Percentiles rank a stretch among this genome's conserved stretches.
phyloP scores from a whole-genome alignment of 2,888 invertebrate genomes.

The Heterodera filipjevi region DNA sequence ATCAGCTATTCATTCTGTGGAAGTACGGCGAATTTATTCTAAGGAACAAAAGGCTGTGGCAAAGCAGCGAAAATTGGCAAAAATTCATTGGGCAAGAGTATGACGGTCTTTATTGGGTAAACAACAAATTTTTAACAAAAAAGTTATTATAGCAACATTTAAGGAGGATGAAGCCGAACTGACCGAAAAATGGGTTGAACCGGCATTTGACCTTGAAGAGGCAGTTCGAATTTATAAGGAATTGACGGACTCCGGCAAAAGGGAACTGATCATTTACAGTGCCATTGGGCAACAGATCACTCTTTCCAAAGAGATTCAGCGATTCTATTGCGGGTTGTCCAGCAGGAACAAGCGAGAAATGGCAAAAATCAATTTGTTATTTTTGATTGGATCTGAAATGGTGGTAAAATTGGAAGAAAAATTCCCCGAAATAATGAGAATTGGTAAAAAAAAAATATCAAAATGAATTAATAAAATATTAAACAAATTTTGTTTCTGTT shows the following conservation, averaged over 20 bases:
- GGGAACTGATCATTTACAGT: not conserved
- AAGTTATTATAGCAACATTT: not conserved
- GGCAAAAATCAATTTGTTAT: not conserved
- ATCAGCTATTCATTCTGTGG: not conserved
- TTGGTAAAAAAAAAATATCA: not conserved
- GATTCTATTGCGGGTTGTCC: not conserved
- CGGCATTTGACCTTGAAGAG: not conserved
- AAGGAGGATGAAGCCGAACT: not conserved
- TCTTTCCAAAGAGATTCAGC: not conserved
- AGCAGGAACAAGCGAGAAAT: not conserved
- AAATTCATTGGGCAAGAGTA: not conserved
- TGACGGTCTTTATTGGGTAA: not conserved
- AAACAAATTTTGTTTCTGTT: not conserved
- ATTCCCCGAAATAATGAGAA: not conserved
- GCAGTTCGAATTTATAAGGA: not conserved
- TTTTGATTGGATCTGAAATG: not conserved
- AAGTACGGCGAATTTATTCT: not conserved
- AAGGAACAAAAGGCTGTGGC: not conserved
- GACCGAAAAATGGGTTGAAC: not conserved
- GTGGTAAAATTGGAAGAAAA: not conserved
- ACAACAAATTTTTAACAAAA: not conserved
- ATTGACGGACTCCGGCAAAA: not conserved
- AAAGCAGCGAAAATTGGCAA: not conserved
- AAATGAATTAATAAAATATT: not conserved
- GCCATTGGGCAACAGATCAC: not conserved